These are phyloP conservation scores for Heterodera schachtii DNA, from an alignment of 1,140 invertebrate genomes.

Conservation along the genomic window DNA sequence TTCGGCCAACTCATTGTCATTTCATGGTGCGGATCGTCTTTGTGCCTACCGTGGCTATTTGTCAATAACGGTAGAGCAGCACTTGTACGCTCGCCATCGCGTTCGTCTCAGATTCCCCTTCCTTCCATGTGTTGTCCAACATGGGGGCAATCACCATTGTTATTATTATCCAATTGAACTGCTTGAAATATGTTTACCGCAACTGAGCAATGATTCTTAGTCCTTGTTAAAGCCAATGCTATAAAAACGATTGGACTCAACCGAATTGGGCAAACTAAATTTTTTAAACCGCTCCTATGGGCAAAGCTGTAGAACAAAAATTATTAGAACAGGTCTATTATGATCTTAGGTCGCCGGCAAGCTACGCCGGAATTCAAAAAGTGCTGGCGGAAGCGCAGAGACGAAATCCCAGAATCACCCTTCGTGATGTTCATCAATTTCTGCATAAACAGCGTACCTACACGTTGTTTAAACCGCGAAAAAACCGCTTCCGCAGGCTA, in stretches of 20 bases:
- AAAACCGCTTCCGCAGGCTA: conserved; percentile 18
- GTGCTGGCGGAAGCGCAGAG: conserved; percentile 30
- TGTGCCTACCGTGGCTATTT: not conserved
- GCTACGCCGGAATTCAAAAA: conserved; percentile 18
- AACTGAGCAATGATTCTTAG: no score
- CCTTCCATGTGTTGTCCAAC: not conserved
- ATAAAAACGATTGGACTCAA: conserved; percentile 11
- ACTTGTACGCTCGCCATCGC: not conserved
- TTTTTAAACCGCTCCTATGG: conserved; percentile 13
- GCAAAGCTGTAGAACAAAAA: conserved; percentile 12
- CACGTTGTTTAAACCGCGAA: conserved; percentile 27
- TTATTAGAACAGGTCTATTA: conserved; percentile 30
- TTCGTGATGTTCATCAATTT: conserved; percentile 27
- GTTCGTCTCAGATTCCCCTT: not conserved
- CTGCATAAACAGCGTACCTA: conserved; percentile 28
- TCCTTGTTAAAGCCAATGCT: not conserved
- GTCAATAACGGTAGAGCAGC: not conserved
- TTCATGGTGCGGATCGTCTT: not conserved
- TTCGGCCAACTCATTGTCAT: not conserved
- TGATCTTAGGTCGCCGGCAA: conserved; percentile 27
- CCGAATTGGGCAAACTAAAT: not conserved
- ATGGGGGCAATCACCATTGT: not conserved
- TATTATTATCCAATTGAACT: not conserved
- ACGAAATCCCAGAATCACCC: conserved; percentile 24
- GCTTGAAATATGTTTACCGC: not conserved